A percentile compares a stretch with the other conserved stretches of the same genome.
phyloP scores from a whole-genome alignment of 2,797 vertebrate species.

The Chelon labrosus region DNA sequence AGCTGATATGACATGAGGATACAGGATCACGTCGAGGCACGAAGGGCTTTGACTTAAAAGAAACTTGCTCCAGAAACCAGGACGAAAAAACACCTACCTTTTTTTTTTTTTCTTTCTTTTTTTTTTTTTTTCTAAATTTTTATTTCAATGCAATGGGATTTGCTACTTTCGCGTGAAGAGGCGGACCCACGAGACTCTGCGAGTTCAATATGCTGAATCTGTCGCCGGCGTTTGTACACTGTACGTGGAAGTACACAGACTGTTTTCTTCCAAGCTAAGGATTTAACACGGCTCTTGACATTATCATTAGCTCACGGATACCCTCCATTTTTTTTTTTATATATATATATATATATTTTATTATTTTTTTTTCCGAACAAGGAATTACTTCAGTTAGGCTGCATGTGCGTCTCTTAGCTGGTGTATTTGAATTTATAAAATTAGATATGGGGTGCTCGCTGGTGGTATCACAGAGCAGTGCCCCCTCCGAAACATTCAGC shows the following conservation, averaged over 20 bases:
- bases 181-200: slow-evolving; percentile 73
- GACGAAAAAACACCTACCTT: slow-evolving; percentile 8
- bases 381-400: slow-evolving; percentile 65
- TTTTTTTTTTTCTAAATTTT: slow-evolving; percentile 8
- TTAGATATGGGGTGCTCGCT: slow-evolving; percentile 54
- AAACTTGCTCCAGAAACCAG: slow-evolving; percentile 58
- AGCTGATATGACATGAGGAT: slow-evolving; percentile 65
- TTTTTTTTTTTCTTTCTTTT: slow-evolving; percentile 13
- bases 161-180: slow-evolving; percentile 73
- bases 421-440: slow-evolving; percentile 26
- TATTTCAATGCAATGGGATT: slow-evolving; percentile 70
- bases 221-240: slow-evolving; percentile 71
- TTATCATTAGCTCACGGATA: slow-evolving; percentile 35
- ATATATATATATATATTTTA: not conserved
- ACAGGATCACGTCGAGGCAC: slow-evolving; percentile 54
- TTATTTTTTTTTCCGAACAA: slow-evolving; percentile 53
- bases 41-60: slow-evolving; percentile 62
- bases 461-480: slow-evolving; percentile 37
- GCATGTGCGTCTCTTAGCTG: slow-evolving; percentile 56
- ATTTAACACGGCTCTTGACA: slow-evolving; percentile 49
- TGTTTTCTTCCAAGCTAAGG: slow-evolving; percentile 60
- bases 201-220: slow-evolving; percentile 75
- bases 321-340: slow-evolving; percentile 2
- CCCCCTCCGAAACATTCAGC: slow-evolving; percentile 45
- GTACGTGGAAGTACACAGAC: slow-evolving; percentile 83